Evolutionary conservation across 2,113 vertebrate genomes (phyloP), one percentile per base, ranked within the genome.

Genomic region (Nematolebias whitei): DNA sequence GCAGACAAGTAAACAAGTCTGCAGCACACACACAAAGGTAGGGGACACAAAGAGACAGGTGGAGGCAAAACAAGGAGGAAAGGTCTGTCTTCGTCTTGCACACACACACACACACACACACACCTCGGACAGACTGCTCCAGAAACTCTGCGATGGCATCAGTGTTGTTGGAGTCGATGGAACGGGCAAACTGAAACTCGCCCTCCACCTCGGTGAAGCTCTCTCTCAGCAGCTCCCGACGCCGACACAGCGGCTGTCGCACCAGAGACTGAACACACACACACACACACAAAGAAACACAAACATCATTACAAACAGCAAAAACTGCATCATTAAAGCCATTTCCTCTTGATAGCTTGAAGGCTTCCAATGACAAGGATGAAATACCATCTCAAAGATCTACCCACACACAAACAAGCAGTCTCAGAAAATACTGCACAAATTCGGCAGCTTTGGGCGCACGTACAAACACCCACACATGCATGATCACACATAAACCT

Each of bases 111-210:
- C 5, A 44, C 41, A 32, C 2, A 39, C 49, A 81, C 86, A 79
- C 71, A 92, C 96, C 95, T 94, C 91, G 92, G 78, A 98, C 93
- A 0, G 96, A 96, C 87, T 94, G 94, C 80, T 98, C 96, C 77
- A 98, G 82, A 87, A 98, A 97, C 68, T 98, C 95, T 0, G 94
- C 94, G 3, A 98, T 96, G 83, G 91, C 48, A 16, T 97, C 95
- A 0, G 86, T 94, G 85, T 91, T 93, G 84, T 91, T 79, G 12
- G 92, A 92, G 75, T 96, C 93, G 71, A 96, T 90, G 35, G 88
- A 94, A 24, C 92, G 88, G 63, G 96, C 94, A 1, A 98, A 97
- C 63, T 95, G 83, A 23, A 98, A 97, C 80, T 96, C 93, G 1
- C 96, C 96, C 79, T 97, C 96, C 0, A 86, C 88, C 78, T 96